Evolutionary conservation across 2,113 vertebrate species (phyloP), one percentile per base, ranked within the genome.

Genomic region (Gobio gobio): DNA sequence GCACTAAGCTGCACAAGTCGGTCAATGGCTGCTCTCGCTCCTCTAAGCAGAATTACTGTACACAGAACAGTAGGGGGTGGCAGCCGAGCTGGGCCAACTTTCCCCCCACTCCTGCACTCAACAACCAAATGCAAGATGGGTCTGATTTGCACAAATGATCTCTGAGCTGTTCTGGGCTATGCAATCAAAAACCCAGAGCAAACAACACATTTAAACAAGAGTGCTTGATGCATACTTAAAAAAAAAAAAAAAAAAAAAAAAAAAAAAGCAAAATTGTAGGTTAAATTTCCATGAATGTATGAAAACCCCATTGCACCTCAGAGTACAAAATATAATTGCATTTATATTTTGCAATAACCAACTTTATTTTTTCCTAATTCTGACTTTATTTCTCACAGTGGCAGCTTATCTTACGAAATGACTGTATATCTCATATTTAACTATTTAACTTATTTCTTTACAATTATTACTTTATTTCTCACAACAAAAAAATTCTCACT

Each of bases 1-100:
- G 45, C 75, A 49, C 86, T 90, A 87, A 88, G 68, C 79, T 83
- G 68, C 76, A 83, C 75, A 87, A 82, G 75, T 78, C 72, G 40
- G 86, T 87, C 85, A 90, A 73, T 83, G 58, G 40, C 83, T 66
- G 82, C 73, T 29, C 66, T 73, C 45, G 56, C 82, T 70, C 18
- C 54, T 76, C 47, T 85, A 64, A 49, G 72, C 49, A 80, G 43
- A 84, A 86, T 89, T 79, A 66, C 45, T 61, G 45, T 54, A 78
- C 59, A 73, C 36, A 20, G 61, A 83, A 49, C 79, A 72, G 78
- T 75, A 33, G 78, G 63, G 74, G 56, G 80, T 47, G 58, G 51
- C 33, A 80, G 45, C 9, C 36, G 16, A 74, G 85, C 22, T 51
- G 56, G 56, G 33, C 49, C 76, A 66, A 72, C 54, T 61, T 45